Percentiles rank a stretch among this genome's conserved stretches.
These are phyloP conservation scores for Calypte anna DNA, from an alignment of 2,113 vertebrate species.

Conservation along the genomic window DNA sequence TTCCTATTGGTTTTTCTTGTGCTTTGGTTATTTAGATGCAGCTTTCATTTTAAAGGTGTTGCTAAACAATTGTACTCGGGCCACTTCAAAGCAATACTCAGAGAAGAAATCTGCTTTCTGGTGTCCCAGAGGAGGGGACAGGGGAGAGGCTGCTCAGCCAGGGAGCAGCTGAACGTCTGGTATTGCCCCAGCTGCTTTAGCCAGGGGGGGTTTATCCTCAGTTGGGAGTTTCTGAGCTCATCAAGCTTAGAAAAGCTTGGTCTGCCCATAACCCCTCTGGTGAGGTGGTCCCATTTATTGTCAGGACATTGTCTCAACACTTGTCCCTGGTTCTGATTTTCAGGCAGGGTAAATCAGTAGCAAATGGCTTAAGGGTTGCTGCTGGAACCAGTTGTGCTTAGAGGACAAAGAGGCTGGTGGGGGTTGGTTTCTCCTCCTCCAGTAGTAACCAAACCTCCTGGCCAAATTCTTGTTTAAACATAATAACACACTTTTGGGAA, in stretches of 20 bases:
- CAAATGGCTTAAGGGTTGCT: accelerated
- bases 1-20: neutral
- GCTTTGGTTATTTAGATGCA: neutral
- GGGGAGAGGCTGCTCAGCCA: neutral
- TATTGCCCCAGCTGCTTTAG: neutral
- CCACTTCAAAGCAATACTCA: neutral
- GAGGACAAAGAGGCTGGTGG: neutral
- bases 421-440: neutral
- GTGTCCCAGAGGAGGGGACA: neutral
- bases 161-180: neutral
- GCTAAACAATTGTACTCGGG: accelerated
- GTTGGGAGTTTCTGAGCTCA: neutral
- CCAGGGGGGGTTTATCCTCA: accelerated
- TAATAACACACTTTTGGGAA: neutral
- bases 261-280: accelerated
- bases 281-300: neutral
- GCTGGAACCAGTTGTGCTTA: neutral
- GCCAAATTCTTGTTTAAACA: neutral
- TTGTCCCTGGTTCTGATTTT: neutral
- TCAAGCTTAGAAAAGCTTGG: neutral
- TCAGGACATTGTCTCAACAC: accelerated
- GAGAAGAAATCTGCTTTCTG: neutral
- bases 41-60: neutral
- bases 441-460: neutral
- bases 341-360: neutral